Evolutionary conservation across 2,797 vertebrate genomes (phyloP), one percentile per base, ranked within the genome.

Genomic region (Gambelia wislizenii): DNA sequence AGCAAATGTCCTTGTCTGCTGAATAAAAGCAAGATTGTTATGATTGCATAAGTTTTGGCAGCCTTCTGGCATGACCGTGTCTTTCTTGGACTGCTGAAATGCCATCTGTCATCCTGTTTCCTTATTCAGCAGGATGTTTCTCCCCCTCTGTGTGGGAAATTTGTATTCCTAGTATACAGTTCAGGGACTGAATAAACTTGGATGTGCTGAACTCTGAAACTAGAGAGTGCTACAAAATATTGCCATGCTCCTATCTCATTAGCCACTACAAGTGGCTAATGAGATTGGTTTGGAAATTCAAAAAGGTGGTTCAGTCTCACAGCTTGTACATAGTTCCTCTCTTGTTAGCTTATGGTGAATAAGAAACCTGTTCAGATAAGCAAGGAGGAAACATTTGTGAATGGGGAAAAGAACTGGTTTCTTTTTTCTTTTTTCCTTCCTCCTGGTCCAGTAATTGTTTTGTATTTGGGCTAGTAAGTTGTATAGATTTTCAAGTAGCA

Each of bases 31-130:
- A 86, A 47, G 0, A 2, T 10, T 84, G 12, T 83, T 90, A 44
- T 86, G 84, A 54, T 92, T 72, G 42, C 67, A 61, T 88, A 39
- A 91, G 93, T 93, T 87, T 91, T 92, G 83, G 84, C 69, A 85
- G 33, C 76, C 90, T 92, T 92, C 89, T 61, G 83, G 83, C 89
- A 54, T 86, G 87, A 83, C 80, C 77, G 61, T 88, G 25, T 56
- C 67, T 86, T 94, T 90, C 78, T 88, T 82, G 2, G 39, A 47
- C 80, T 54, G 82, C 59, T 54, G 74, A 88, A 91, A 69, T 30
- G 0, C 54, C 54, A 25, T 85, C 89, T 90, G 39, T 6, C 22
- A 76, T 56, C 91, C 89, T 74, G 84, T 70, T 77, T 89, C 86
- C 83, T 77, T 39, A 90, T 92, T 83, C 13, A 67, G 27, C 54